Percentiles rank a stretch among this genome's conserved stretches.
These are phyloP conservation scores for Pterocles orientalis DNA, from an alignment of 2,113 vertebrate genomes.

Conservation along the genomic window DNA sequence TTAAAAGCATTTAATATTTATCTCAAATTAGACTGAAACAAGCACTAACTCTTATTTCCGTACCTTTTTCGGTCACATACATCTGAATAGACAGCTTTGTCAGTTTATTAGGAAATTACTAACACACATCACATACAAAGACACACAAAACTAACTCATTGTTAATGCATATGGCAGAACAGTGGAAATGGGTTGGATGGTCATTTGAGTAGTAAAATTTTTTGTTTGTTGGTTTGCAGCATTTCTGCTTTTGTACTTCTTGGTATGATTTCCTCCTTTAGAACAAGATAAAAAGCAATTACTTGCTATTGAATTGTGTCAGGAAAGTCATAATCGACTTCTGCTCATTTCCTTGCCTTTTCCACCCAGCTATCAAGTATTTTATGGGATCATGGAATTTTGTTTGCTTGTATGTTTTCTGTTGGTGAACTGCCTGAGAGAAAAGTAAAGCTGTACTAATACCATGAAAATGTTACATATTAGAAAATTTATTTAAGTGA, in stretches of 20 bases:
- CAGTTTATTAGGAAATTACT: background rate
- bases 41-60: background rate
- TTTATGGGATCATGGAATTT: background rate
- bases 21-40: background rate
- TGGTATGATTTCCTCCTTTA: fast-evolving
- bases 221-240: background rate
- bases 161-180: background rate
- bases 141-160: background rate
- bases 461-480: background rate
- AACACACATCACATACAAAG: background rate
- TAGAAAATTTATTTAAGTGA: background rate
- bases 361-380: background rate
- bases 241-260: background rate
- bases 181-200: background rate
- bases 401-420: background rate
- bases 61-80: background rate
- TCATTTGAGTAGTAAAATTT: background rate
- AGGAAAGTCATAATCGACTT: background rate
- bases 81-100: background rate
- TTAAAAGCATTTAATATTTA: background rate
- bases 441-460: background rate
- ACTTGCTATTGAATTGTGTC: background rate
- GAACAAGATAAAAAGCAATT: background rate
- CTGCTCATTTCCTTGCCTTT: background rate
- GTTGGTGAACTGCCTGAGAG: background rate